Percentiles rank a stretch among this genome's conserved stretches.
Evolutionary conservation across 2,888 invertebrate genomes (phyloP).

Genomic region (Heterodera filipjevi): DNA sequence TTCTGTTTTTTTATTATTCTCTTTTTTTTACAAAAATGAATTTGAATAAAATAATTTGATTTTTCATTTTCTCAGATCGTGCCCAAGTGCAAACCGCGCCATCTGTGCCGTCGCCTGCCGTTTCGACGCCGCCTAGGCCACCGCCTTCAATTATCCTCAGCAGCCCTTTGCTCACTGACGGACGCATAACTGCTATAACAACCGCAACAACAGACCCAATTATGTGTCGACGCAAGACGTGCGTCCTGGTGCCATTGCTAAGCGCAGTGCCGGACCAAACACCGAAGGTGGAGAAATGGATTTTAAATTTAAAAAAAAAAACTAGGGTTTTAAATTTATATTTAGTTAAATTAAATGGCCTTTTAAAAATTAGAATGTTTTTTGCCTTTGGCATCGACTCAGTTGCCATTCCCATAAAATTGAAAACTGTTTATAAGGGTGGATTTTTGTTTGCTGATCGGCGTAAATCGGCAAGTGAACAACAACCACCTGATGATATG

Average conservation of each 20-base stretch:
- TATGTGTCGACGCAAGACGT: constrained; percentile 48
- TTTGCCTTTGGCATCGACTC: no score
- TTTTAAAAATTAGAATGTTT: no score
- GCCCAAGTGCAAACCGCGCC: background rate
- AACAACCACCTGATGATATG: background rate
- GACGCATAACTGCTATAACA: background rate
- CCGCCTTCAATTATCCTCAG: background rate
- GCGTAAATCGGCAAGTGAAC: background rate
- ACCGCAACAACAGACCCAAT: background rate
- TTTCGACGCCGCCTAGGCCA: background rate
- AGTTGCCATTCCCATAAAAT: no score
- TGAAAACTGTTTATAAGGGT: no score
- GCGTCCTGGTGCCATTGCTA: constrained; percentile 58
- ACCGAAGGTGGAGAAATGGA: constrained; percentile 4
- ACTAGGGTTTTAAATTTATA: no score
- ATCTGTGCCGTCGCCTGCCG: background rate
- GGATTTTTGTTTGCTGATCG: no score
- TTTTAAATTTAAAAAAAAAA: no score
- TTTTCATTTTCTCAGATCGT: background rate
- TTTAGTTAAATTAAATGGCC: no score
- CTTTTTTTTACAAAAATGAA: no score
- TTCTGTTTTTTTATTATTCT: no score
- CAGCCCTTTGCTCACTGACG: background rate
- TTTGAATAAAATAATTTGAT: no score
- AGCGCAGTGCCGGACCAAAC: constrained; percentile 32